Base-by-base conservation (phyloP, 2,888 invertebrate species). In the Athalia rosae region DNA sequence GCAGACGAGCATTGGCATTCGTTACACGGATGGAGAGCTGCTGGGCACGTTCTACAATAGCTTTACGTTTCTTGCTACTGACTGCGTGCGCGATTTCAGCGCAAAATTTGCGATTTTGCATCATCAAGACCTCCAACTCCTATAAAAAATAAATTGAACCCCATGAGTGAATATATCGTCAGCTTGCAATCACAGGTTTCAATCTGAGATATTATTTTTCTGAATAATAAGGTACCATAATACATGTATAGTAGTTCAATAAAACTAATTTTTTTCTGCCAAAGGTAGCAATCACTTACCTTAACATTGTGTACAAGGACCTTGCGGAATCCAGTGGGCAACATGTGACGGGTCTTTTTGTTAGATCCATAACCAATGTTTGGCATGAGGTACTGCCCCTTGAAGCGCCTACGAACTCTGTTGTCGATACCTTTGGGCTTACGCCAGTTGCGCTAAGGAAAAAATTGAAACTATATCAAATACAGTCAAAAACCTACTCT, bases 371-470 rank as follows among this genome's bases (percentile, higher is more conserved):
- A 99, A 94, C 99, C 99, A 90, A 99, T 98, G 90, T 95, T 98
- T 82, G 99, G 99, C 99, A 99, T 99, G 92, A 97, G 92, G 90
- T 95, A 98, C 90, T 99, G 99, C 48, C 99, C 99, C 95, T 99
- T 99, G 93, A 99, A 99, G 85, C 99, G 95, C 90, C 99, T 95
- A 85, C 99, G 95, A 69, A 99, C 99, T 91, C 99, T 95, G 95
- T 99, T 99, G 92, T 99, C 99, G 91, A 99, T 99, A 97, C 99
- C 99, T 92, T 99, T 99, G 28, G 99, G 99, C 92, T 99, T 99
- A 90, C 99, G 95, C 99, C 99, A 99, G 94, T 97, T 98, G 84
- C 96, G 93, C 97, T 97, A 86, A 15, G 89, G 82, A 76, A 76
- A 80, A 73, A 81, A 71, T 5, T 11, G 6, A 9, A 50, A 67